Evolutionary conservation across 2,797 vertebrate genomes (phyloP), one percentile per base, ranked within the genome.

Genomic region (Catamblyrhynchus diadema): DNA sequence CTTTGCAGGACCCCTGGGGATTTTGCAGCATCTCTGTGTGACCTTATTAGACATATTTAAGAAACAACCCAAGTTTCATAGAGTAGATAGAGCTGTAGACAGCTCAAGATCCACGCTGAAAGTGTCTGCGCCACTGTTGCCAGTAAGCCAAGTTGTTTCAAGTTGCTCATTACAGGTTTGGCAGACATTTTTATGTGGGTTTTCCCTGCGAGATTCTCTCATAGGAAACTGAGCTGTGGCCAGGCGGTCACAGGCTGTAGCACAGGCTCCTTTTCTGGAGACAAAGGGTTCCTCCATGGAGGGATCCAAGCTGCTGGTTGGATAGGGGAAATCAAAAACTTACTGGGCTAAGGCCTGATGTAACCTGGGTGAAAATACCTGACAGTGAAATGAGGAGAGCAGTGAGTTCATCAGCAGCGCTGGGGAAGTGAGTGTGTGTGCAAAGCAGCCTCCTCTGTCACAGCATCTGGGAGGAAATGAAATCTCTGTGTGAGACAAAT

Each of bases 401-500:
- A 1, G 44, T 4, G 25, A 70, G 27, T 42, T 35, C 11, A 1
- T 90, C 75, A 73, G 66, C 56, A 60, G 6, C 0, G 4, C 41
- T 48, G 54, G 44, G 56, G 69, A 21, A 60, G n/a, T 2, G 28
- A 0, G 4, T 6, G 53, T 22, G 35, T 48, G 50, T 73, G 53
- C 80, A 47, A n/a, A 86, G 75, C 53, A 81, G 32, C 64, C 50
- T 70, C 50, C 87, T 93, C 84, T 74, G 77, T 51, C 75, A 80
- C 69, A 11, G 30, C 22, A n/a, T 44, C 89, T 86, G 66, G 54
- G 90, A 71, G 83, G 87, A 90, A 95, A 87, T 78, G 81, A 86
- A 93, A 89, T 69, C 88, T 96, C 94, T 73, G 20, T 48, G 14
- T n/a, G 89, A 88, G 73, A 88, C 75, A 83, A 84, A 85, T 28